These are phyloP conservation scores for Monochamus alternatus DNA, from an alignment of 2,888 invertebrate species.

Conservation along the genomic window DNA sequence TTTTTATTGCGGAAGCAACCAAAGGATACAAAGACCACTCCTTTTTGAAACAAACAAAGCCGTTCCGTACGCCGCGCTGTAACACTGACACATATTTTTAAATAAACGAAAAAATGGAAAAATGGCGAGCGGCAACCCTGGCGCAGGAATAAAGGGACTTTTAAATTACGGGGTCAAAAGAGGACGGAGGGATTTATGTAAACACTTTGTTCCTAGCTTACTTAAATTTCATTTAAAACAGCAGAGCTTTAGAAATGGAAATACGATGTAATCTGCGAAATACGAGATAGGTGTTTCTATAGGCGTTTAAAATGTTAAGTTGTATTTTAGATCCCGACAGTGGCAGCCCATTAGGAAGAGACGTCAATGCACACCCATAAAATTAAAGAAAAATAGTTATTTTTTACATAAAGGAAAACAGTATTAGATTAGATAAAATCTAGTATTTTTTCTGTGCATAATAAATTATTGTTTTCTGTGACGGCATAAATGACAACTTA, in stretches of 20 bases:
- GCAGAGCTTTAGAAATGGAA: constrained; percentile 1
- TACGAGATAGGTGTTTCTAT: neutral
- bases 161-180: constrained; percentile 12
- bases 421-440: no score
- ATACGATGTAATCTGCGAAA: neutral
- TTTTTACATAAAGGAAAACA: no score
- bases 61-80: constrained; percentile 34
- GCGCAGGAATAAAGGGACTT: constrained; percentile 20
- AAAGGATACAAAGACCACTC: constrained; percentile 60
- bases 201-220: constrained; percentile 14
- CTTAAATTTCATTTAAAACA: constrained; percentile 6
- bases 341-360: no score
- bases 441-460: no score
- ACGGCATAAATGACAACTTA: no score
- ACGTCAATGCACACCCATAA: no score
- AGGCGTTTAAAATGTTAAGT: no score
- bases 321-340: no score
- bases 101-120: constrained; percentile 40
- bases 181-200: constrained; percentile 15
- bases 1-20: constrained; percentile 64
- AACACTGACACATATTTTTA: constrained; percentile 46
- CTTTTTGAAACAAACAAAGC: constrained; percentile 46
- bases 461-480: no score
- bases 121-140: constrained; percentile 10
- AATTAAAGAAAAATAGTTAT: no score